A percentile compares a stretch with the other conserved stretches of the same genome.
Evolutionary conservation across 2,888 invertebrate species (phyloP).

Genomic region (Pomacea canaliculata): DNA sequence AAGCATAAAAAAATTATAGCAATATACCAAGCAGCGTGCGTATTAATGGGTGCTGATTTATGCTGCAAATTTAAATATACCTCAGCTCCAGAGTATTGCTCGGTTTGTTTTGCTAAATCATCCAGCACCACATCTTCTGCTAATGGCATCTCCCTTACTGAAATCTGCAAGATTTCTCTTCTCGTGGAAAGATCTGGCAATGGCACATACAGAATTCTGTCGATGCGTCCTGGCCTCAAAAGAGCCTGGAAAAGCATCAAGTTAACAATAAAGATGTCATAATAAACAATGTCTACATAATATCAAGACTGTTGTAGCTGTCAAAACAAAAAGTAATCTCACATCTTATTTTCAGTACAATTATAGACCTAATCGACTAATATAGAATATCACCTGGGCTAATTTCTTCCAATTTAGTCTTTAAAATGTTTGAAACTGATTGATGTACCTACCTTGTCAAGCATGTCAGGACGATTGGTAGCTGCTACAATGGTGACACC

Average conservation of each 20-base stretch:
- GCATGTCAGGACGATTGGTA: slow-evolving; percentile 95
- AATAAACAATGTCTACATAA: too few species aligned
- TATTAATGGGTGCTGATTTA: not conserved
- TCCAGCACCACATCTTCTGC: slow-evolving; percentile 75
- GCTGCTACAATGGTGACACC: slow-evolving; percentile 94
- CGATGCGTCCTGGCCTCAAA: slow-evolving; percentile 90
- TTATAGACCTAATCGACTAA: too few species aligned
- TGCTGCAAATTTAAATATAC: slow-evolving; percentile 29
- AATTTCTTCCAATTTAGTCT: too few species aligned
- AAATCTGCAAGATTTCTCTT: slow-evolving; percentile 84
- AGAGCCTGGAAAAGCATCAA: slow-evolving; percentile 76
- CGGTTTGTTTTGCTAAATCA: slow-evolving; percentile 78
- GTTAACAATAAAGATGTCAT: too few species aligned
- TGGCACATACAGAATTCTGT: slow-evolving; percentile 92
- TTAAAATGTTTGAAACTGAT: too few species aligned
- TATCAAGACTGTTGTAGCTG: too few species aligned
- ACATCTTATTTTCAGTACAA: too few species aligned
- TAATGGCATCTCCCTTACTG: slow-evolving; percentile 81
- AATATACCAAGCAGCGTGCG: not conserved
- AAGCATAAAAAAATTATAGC: not conserved
- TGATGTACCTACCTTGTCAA: slow-evolving; percentile 79
- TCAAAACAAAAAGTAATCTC: too few species aligned
- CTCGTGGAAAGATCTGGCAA: slow-evolving; percentile 87
- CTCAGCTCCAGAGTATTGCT: slow-evolving; percentile 94
- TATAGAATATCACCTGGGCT: too few species aligned